Percentiles rank a stretch among this genome's conserved stretches.
phyloP scores from a whole-genome alignment of 2,888 invertebrate genomes.

The Tenthredo mesomela region DNA sequence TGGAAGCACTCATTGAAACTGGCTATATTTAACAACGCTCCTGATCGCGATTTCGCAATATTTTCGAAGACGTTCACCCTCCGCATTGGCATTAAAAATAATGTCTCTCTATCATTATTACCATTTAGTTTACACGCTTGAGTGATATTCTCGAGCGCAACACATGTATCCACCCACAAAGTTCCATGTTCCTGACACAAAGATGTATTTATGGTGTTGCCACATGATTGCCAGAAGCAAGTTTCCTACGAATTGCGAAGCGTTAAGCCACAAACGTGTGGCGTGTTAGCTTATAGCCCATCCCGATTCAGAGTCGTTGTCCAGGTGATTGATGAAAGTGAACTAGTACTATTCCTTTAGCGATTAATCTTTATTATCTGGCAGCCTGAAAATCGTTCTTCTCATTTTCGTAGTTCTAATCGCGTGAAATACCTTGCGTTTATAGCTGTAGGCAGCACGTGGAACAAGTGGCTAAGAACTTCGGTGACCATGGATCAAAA shows the following conservation, averaged over 20 bases:
- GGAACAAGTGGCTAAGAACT: background rate
- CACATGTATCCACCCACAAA: background rate
- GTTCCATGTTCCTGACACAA: background rate
- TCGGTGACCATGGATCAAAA: background rate
- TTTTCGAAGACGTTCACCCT: background rate
- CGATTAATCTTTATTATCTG: constrained; percentile 49
- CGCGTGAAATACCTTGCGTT: constrained; percentile 30
- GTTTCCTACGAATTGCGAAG: constrained; percentile 23
- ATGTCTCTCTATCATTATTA: background rate
- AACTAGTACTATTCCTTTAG: constrained; percentile 39
- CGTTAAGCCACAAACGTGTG: constrained; percentile 25
- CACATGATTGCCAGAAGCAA: constrained; percentile 41
- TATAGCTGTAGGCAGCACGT: constrained; percentile 4
- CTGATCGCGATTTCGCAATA: background rate
- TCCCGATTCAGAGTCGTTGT: constrained; percentile 25
- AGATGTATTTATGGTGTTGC: constrained; percentile 27
- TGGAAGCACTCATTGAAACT: background rate
- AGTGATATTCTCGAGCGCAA: background rate
- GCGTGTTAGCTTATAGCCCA: constrained; percentile 30
- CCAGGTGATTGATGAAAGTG: constrained; percentile 51
- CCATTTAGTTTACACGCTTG: background rate
- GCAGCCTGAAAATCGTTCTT: constrained; percentile 35
- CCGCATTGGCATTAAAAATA: background rate
- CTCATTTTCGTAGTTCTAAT: constrained; percentile 32
- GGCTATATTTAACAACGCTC: background rate